Percentiles rank a stretch among this genome's conserved stretches.
phyloP scores from a whole-genome alignment of 2,797 vertebrate species.

The Dicrostonyx torquatus region DNA sequence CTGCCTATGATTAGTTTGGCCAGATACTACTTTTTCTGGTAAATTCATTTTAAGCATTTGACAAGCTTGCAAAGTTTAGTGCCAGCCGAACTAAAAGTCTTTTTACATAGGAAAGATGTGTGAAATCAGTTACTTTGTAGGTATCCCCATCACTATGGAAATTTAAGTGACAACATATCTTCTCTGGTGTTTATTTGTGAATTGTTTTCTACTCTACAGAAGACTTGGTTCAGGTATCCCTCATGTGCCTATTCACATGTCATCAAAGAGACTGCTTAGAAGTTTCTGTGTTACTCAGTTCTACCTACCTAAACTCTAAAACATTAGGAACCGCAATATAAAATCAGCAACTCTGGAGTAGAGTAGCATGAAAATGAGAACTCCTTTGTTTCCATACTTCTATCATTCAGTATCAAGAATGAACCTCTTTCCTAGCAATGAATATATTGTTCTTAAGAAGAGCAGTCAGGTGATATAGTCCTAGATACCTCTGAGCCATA shows the following conservation, averaged over 20 bases:
- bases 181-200: constrained; percentile 60
- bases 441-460: background rate
- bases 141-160: constrained; percentile 53
- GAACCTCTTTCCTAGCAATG: background rate
- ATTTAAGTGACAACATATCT: constrained; percentile 51
- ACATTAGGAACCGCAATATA: background rate
- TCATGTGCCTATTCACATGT: constrained; percentile 16
- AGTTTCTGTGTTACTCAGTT: background rate
- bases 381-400: background rate
- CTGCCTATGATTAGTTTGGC: constrained; percentile 65
- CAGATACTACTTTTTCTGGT: constrained; percentile 61
- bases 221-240: constrained; percentile 12
- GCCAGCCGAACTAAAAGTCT: constrained; percentile 70
- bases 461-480: background rate
- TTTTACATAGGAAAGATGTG: constrained; percentile 53
- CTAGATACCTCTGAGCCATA: background rate
- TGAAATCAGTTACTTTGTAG: constrained; percentile 58
- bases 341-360: background rate
- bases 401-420: background rate
- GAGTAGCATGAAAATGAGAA: background rate
- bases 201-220: constrained; percentile 27
- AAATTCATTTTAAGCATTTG: constrained; percentile 76
- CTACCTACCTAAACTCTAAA: background rate
- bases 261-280: background rate
- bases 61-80: constrained; percentile 71